phyloP scores from a whole-genome alignment of 2,888 invertebrate genomes.

The Apocheima hispidaria region DNA sequence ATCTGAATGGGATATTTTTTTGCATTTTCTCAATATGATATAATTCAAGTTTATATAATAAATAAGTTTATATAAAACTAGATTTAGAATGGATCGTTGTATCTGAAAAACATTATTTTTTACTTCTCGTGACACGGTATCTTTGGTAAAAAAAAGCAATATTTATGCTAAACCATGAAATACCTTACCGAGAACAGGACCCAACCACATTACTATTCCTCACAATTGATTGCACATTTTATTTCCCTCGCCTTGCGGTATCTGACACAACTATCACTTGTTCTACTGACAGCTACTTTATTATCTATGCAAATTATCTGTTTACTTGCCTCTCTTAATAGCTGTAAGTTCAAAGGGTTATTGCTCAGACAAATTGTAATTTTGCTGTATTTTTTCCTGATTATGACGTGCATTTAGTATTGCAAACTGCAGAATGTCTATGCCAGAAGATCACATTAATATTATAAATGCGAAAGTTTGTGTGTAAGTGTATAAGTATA shows the following conservation, averaged over 20 bases:
- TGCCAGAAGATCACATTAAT: no score
- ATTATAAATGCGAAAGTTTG: no score
- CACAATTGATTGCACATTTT: constrained; percentile 20
- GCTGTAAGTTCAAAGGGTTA: constrained; percentile 53
- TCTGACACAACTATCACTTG: constrained; percentile 12
- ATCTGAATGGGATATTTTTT: no score
- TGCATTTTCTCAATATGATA: no score
- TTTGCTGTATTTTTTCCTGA: constrained; percentile 16
- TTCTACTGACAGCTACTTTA: constrained; percentile 45
- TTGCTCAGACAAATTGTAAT: constrained; percentile 40
- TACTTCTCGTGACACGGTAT: no score
- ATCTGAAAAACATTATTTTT: no score
- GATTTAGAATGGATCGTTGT: no score
- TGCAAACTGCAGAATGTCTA: neutral
- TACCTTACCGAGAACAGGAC: neutral
- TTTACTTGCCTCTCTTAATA: constrained; percentile 39
- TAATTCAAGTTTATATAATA: no score
- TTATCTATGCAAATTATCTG: constrained; percentile 49
- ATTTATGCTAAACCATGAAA: neutral
- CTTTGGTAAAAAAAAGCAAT: no score
- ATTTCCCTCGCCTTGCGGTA: constrained; percentile 18
- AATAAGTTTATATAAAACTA: no score
- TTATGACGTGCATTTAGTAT: constrained; percentile 22
- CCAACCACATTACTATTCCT: neutral
- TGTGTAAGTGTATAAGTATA: no score